A percentile compares a stretch with the other conserved stretches of the same genome.
phyloP scores from a whole-genome alignment of 2,888 invertebrate genomes.

The Drosophila neotestacea region DNA sequence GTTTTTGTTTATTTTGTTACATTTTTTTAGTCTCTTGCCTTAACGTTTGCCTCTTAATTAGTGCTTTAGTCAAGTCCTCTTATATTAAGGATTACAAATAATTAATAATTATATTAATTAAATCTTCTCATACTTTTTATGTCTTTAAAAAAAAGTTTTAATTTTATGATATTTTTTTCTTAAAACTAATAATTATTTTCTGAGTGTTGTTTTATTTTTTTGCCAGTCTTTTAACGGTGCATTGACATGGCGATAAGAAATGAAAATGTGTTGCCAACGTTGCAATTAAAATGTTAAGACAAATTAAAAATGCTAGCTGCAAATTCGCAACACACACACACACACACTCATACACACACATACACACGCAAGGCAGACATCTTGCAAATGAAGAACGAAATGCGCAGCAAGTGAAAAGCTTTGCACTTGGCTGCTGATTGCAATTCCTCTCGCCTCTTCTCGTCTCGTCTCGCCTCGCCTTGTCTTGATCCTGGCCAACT shows the following conservation, averaged over 20 bases:
- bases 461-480: background rate
- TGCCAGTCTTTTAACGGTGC: slow-evolving; percentile 50
- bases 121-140: too few species aligned
- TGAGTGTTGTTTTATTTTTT: background rate
- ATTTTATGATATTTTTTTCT: too few species aligned
- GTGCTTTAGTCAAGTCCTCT: too few species aligned
- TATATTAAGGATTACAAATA: too few species aligned
- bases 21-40: too few species aligned
- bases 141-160: too few species aligned
- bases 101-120: too few species aligned
- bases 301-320: slow-evolving; percentile 70
- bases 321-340: slow-evolving; percentile 14
- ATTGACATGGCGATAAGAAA: slow-evolving; percentile 72
- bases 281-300: slow-evolving; percentile 78
- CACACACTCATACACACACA: background rate
- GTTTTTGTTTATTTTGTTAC: too few species aligned
- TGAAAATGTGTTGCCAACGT: slow-evolving; percentile 55
- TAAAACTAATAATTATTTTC: too few species aligned
- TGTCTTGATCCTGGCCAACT: slow-evolving; percentile 34
- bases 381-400: slow-evolving; percentile 46
- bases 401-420: slow-evolving; percentile 61
- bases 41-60: too few species aligned
- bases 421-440: slow-evolving; percentile 74
- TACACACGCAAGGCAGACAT: slow-evolving; percentile 19
- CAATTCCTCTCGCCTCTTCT: slow-evolving; percentile 20